Evolutionary conservation across 2,797 vertebrate species (phyloP).

Genomic region (Euphonia xanthogaster): DNA sequence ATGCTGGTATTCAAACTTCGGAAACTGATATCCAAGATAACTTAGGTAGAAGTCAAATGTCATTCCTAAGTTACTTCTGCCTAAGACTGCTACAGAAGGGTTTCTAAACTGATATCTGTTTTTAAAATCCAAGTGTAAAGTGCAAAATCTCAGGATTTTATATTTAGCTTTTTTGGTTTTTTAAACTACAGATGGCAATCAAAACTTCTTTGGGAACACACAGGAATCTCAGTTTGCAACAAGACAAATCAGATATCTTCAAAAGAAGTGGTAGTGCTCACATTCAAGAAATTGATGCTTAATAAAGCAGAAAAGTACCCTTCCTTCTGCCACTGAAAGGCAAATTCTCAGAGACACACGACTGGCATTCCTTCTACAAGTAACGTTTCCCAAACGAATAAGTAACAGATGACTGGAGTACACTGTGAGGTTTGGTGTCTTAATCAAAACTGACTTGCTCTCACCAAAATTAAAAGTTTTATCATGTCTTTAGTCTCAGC

Average conservation of each 20-base stretch:
- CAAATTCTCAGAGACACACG: background rate
- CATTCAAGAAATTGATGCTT: background rate
- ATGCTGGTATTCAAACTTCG: background rate
- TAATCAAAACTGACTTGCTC: background rate
- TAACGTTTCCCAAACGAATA: background rate
- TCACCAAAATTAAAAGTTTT: background rate
- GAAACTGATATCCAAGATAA: background rate
- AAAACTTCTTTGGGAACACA: background rate
- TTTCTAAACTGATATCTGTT: background rate
- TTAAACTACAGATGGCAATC: background rate
- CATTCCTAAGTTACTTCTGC: background rate
- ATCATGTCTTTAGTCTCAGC: background rate
- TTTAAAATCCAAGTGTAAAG: background rate
- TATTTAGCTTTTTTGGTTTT: accelerated
- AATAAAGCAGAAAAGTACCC: background rate
- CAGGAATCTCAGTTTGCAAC: background rate
- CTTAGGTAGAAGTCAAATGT: background rate
- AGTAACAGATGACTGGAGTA: background rate
- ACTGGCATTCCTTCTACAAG: background rate
- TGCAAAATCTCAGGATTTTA: background rate
- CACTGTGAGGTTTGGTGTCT: background rate
- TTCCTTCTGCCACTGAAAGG: background rate
- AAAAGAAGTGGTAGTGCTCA: background rate
- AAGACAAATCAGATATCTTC: background rate
- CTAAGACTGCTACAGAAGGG: background rate